Evolutionary conservation across 2,113 vertebrate species (phyloP).

Genomic region (Himantopus leucocephalus): DNA sequence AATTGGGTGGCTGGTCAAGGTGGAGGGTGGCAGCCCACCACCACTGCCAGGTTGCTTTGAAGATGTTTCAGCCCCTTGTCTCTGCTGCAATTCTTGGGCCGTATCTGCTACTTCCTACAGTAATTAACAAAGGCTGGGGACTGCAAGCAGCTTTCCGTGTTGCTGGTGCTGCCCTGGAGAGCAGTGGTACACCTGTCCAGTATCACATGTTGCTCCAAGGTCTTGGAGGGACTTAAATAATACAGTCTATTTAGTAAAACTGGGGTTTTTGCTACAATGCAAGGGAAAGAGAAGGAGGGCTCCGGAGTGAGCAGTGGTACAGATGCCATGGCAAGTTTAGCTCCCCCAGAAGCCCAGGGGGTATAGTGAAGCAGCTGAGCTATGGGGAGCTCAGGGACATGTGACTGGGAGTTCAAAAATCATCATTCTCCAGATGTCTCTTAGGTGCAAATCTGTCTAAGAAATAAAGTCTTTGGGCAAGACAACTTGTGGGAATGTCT

Average conservation of each 20-base stretch:
- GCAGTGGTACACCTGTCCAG: rapidly evolving
- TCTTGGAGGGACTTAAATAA: neutral
- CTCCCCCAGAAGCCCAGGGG: neutral
- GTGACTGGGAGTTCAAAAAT: neutral
- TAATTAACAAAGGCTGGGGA: neutral
- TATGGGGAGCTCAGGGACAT: neutral
- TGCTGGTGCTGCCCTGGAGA: neutral
- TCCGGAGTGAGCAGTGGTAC: neutral
- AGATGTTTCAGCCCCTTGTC: neutral
- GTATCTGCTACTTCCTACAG: neutral
- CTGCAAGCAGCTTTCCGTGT: neutral
- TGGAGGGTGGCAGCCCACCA: neutral
- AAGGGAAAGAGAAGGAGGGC: neutral
- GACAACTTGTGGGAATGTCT: neutral
- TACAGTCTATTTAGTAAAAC: neutral
- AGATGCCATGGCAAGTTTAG: neutral
- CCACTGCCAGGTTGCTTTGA: neutral
- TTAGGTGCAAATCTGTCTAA: neutral
- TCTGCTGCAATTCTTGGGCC: neutral
- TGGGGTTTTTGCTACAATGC: neutral
- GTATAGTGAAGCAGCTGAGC: neutral
- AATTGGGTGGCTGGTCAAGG: too few relatives aligned
- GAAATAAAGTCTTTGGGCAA: neutral
- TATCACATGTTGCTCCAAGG: neutral
- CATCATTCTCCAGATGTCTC: neutral